phyloP scores from a whole-genome alignment of 2,888 invertebrate genomes.

The Athripsodes cinereus region DNA sequence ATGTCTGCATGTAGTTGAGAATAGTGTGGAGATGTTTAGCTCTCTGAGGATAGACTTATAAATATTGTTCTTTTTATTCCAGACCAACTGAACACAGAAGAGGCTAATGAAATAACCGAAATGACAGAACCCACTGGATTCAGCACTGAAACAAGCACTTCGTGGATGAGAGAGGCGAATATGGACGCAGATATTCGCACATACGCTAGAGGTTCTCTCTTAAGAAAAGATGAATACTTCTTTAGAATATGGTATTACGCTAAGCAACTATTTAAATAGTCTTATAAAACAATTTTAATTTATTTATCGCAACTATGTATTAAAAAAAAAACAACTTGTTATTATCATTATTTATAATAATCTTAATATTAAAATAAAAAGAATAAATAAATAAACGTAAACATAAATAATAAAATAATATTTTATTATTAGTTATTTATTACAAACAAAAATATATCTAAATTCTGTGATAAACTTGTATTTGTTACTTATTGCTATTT shows the following conservation, averaged over 20 bases:
- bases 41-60: no score
- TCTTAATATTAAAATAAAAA: slow-evolving; percentile 6
- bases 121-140: slow-evolving; percentile 75
- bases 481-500: neutral
- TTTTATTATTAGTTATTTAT: slow-evolving; percentile 1
- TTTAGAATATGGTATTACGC: slow-evolving; percentile 90
- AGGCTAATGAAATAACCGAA: slow-evolving; percentile 53
- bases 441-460: no score
- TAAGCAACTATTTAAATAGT: slow-evolving; percentile 74
- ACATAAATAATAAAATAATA: neutral
- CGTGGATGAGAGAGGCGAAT: slow-evolving; percentile 88
- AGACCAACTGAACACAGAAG: slow-evolving; percentile 43
- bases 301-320: slow-evolving; percentile 16
- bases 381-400: neutral
- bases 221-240: slow-evolving; percentile 90
- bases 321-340: no score
- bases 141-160: slow-evolving; percentile 89
- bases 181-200: slow-evolving; percentile 92
- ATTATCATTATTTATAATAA: slow-evolving; percentile 2
- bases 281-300: no score
- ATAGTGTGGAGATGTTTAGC: no score
- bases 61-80: slow-evolving; percentile 3
- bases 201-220: slow-evolving; percentile 79
- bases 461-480: slow-evolving; percentile 4
- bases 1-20: no score